A percentile compares a stretch with the other conserved stretches of the same genome.
Conservation (phyloP, 2,113 vertebrate species). For the Nothoprocta perdicaria region DNA sequence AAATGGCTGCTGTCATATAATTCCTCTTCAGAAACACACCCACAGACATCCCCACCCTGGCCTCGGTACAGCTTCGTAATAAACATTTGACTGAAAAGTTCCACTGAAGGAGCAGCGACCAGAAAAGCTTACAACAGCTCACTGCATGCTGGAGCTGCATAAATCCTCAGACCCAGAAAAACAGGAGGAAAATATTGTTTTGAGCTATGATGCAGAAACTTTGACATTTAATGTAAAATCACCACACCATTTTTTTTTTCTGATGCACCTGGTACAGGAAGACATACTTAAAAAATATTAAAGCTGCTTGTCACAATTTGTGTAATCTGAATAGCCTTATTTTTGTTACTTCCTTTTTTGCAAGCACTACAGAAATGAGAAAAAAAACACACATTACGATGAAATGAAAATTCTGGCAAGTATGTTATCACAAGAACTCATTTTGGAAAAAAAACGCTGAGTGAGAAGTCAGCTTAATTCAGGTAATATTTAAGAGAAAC, state of each 20-base stretch:
- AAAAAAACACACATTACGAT: background rate
- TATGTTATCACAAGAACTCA: rapidly evolving
- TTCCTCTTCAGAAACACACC: slow-evolving; percentile 23
- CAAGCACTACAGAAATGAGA: background rate
- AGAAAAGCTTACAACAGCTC: background rate
- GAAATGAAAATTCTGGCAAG: background rate
- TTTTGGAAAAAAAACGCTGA: background rate
- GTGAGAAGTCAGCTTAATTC: background rate
- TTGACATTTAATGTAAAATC: background rate
- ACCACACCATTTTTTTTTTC: background rate
- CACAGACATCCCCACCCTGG: background rate
- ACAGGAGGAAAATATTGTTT: background rate
- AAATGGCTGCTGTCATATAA: background rate
- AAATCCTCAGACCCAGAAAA: background rate
- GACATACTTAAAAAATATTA: background rate
- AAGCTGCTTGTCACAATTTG: background rate
- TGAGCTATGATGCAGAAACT: background rate
- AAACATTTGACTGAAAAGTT: background rate
- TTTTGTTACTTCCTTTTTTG: background rate
- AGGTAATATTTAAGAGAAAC: background rate
- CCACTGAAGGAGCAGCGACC: background rate
- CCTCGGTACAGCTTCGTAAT: background rate
- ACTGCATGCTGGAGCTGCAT: background rate
- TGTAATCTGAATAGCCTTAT: background rate
- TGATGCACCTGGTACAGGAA: background rate